These are phyloP conservation scores for Acyrthosiphon pisum DNA, from an alignment of 1,140 invertebrate species.

Conservation along the genomic window DNA sequence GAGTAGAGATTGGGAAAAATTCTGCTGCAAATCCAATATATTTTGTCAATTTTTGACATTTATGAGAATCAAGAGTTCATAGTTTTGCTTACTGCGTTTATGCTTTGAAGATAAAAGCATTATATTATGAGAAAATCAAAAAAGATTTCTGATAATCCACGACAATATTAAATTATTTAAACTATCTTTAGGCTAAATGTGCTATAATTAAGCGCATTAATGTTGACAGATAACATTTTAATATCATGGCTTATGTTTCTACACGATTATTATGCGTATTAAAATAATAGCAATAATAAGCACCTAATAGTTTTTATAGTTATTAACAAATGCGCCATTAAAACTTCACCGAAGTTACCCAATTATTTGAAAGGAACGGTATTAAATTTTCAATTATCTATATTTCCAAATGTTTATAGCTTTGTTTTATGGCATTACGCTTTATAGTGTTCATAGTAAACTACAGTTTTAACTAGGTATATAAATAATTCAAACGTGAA, in stretches of 20 bases:
- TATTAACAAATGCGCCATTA: background rate
- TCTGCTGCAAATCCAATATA: background rate
- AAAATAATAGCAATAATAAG: background rate
- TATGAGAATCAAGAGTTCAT: background rate
- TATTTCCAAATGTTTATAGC: background rate
- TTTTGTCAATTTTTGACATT: background rate
- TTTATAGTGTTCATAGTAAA: background rate
- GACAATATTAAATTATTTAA: background rate
- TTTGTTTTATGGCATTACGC: background rate
- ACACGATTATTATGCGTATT: background rate
- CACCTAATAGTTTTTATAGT: background rate
- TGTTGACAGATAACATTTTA: background rate
- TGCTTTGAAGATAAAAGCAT: background rate
- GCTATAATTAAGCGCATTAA: too few species aligned
- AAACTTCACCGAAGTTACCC: background rate
- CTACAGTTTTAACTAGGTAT: background rate
- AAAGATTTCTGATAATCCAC: background rate
- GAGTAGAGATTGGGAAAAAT: background rate
- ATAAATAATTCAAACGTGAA: background rate
- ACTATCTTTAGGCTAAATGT: background rate
- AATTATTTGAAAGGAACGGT: background rate
- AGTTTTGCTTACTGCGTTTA: background rate
- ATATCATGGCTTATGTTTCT: background rate
- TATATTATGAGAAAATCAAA: background rate
- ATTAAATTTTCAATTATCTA: conserved; percentile 39